Percentiles rank a stretch among this genome's conserved stretches.
phyloP scores from a whole-genome alignment of 2,113 vertebrate genomes.

The Ptyas mucosa region DNA sequence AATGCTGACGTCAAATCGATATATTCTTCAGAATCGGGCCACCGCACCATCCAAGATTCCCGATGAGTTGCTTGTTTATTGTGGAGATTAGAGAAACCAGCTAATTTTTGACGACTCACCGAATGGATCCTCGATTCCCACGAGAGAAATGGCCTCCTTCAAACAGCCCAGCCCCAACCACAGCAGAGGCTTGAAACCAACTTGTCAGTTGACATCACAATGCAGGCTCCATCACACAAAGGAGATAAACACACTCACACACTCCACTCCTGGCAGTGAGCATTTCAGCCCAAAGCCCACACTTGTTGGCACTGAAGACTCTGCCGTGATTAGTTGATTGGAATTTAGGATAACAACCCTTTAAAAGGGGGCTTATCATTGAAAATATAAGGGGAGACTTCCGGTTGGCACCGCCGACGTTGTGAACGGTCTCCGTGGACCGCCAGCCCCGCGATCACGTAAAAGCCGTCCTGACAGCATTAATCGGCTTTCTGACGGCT shows the following conservation, averaged over 20 bases:
- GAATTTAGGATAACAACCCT: neutral
- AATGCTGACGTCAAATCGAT: neutral
- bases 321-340: neutral
- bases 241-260: too few relatives aligned
- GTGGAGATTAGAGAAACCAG: neutral
- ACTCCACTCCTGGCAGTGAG: neutral
- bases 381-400: neutral
- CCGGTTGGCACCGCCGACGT: too few relatives aligned
- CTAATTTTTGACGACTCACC: neutral
- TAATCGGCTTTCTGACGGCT: too few relatives aligned
- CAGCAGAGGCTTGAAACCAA: too few relatives aligned
- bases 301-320: too few relatives aligned
- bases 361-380: neutral
- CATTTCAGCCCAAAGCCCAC: neutral
- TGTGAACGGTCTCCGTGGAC: too few relatives aligned
- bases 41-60: neutral
- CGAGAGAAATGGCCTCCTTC: neutral
- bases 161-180: neutral
- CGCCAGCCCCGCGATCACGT: too few relatives aligned
- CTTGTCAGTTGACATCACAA: slow-evolving; percentile 8
- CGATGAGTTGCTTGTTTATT: neutral
- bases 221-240: neutral
- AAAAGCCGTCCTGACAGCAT: too few relatives aligned
- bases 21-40: neutral
- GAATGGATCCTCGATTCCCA: neutral